These are phyloP conservation scores for Aspidiotus destructor DNA, from an alignment of 2,888 invertebrate species.

Conservation along the genomic window DNA sequence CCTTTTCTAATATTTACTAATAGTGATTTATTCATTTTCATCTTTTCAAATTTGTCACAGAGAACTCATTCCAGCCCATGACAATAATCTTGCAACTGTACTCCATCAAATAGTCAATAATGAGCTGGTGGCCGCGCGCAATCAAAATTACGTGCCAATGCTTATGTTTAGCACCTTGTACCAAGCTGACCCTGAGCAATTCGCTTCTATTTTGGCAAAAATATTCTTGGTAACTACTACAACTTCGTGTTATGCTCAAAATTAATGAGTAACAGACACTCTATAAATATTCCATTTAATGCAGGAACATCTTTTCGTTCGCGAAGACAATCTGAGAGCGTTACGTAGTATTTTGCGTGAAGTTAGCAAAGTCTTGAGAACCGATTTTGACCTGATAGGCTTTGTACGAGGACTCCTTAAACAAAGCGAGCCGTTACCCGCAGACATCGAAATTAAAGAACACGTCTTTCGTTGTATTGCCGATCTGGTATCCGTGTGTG, in stretches of 20 bases:
- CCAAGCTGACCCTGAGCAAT: conserved; percentile 68
- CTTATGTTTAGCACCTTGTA: conserved; percentile 81
- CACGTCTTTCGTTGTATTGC: conserved; percentile 72
- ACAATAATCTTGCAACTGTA: conserved; percentile 72
- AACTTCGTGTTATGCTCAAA: background rate
- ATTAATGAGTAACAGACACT: background rate
- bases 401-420: conserved; percentile 54
- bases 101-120: conserved; percentile 89
- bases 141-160: conserved; percentile 76
- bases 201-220: conserved; percentile 73
- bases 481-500: conserved; percentile 76
- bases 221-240: conserved; percentile 54
- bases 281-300: background rate
- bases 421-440: conserved; percentile 53
- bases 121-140: conserved; percentile 81
- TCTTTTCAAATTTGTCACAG: conserved; percentile 44
- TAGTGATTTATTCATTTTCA: no score
- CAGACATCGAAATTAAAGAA: conserved; percentile 63
- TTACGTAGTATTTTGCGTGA: conserved; percentile 78
- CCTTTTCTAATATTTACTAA: no score
- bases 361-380: conserved; percentile 70
- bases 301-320: conserved; percentile 71
- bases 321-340: conserved; percentile 83
- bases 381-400: conserved; percentile 68
- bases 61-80: conserved; percentile 76